Evolutionary conservation across 2,888 invertebrate genomes (phyloP), one percentile per base, ranked within the genome.

Genomic region (Spilarctia lutea): DNA sequence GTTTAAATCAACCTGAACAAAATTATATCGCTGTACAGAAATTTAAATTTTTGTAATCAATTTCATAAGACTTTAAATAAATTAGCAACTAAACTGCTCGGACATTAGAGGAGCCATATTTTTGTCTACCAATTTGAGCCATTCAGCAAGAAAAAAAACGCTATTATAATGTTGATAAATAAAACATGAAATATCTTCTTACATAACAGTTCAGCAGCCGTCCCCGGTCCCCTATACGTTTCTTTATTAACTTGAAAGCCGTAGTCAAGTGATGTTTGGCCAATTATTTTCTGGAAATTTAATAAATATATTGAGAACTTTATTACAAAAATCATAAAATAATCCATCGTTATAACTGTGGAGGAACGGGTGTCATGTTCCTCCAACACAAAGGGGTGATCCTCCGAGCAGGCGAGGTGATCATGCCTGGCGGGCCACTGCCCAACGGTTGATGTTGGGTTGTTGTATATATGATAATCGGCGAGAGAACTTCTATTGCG

Each of bases 201-300:
- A 97, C 97, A 97, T n/a, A 97, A 88, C 13, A 95, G 90, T 81
- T 94, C 94, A 1, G 96, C 96, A 1, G 96, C 96, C 0, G 96
- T 96, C 1, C 94, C 97, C 6, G 96, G 95, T 0, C 91, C 91
- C 20, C 92, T 93, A 70, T 93, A 91, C 30, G 93, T 92, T 30
- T 87, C 91, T 66, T 83, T 92, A 86, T 88, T 94, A 65, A 89
- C 96, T 89, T 83, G 92, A 84, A 79, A 88, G 52, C 90, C 95
- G 75, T 88, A 94, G 27, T 91, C 88, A 24, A 95, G 79, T 0
- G 95, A 94, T 0, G 86, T 85, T 78, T 92, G 89, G 1, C 95
- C 95, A 2, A 95, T 93, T 86, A 85, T 77, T 16, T 93, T 86
- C 95, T 95, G 80, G 66, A 87, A 86, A 66, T 68, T 27, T 18